Conservation (phyloP, 2,113 vertebrate genomes). For the Hypanus sabinus region DNA sequence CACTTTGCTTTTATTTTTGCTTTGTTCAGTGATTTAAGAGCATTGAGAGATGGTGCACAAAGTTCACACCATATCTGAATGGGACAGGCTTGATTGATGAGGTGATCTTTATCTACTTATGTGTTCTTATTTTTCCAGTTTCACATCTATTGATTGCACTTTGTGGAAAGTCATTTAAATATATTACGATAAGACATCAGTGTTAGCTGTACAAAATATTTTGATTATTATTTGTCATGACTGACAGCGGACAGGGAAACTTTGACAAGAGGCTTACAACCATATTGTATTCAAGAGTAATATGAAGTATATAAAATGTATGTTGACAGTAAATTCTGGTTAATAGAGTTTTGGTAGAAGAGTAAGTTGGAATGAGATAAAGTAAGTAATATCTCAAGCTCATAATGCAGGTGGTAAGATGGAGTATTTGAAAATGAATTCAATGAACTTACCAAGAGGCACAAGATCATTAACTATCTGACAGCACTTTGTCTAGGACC, state of each 20-base stretch:
- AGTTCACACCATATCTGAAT: background rate
- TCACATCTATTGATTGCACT: background rate
- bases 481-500: background rate
- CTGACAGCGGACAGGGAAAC: background rate
- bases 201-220: background rate
- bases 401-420: background rate
- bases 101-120: background rate
- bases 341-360: background rate
- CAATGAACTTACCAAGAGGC: background rate
- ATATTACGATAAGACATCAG: background rate
- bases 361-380: background rate
- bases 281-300: background rate
- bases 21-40: background rate
- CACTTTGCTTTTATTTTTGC: background rate
- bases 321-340: background rate
- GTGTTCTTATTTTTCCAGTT: background rate
- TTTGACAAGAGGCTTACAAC: background rate
- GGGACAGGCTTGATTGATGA: background rate
- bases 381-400: background rate
- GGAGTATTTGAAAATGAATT: background rate
- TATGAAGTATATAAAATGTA: background rate
- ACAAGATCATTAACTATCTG: background rate
- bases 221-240: background rate
- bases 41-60: background rate
- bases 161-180: no score